Conservation (phyloP, 2,888 invertebrate species). For the Metopia argyrocephala region DNA sequence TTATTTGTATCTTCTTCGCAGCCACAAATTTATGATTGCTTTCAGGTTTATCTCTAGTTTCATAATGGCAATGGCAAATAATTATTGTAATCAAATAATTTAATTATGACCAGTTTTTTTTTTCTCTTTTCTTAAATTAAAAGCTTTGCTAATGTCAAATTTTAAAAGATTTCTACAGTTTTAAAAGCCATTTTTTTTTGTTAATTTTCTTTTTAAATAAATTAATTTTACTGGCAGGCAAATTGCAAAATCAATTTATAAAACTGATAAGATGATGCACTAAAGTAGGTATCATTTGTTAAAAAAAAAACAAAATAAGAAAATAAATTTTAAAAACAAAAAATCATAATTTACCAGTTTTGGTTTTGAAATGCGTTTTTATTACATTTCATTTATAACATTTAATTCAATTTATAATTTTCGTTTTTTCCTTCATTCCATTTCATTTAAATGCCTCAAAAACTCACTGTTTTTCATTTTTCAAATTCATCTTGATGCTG, state of each 20-base stretch:
- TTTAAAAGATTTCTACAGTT: no score
- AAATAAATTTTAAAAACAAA: slow-evolving; percentile 5
- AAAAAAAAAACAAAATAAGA: background rate
- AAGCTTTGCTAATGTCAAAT: no score
- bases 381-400: slow-evolving; percentile 27
- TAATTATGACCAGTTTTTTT: no score
- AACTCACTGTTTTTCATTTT: slow-evolving; percentile 60
- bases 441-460: background rate
- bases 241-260: slow-evolving; percentile 62
- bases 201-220: slow-evolving; percentile 18
- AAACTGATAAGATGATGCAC: slow-evolving; percentile 52
- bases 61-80: no score
- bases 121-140: no score
- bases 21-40: no score
- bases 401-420: slow-evolving; percentile 54
- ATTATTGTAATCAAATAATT: no score
- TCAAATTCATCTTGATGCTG: slow-evolving; percentile 62
- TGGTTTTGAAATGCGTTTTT: background rate
- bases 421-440: background rate
- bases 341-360: slow-evolving; percentile 28
- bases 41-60: no score
- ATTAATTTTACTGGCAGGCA: slow-evolving; percentile 62
- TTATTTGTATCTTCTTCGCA: no score
- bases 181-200: no score
- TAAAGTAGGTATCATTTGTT: slow-evolving; percentile 9